phyloP scores from a whole-genome alignment of 1,140 invertebrate species.

The Kradibia gibbosae region DNA sequence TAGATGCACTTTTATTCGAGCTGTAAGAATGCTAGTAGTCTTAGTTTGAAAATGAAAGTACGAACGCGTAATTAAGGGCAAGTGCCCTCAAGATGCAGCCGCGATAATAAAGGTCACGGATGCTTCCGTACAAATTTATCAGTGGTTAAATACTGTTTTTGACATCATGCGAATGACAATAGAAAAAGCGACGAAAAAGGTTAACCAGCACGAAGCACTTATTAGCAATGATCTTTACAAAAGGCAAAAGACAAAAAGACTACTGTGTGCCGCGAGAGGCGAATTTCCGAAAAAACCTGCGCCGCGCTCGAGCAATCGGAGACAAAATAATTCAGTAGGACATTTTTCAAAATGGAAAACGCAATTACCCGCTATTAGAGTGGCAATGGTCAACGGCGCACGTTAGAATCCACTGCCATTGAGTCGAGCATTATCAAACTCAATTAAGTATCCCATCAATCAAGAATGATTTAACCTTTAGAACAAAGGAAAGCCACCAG shows the following conservation, averaged over 20 bases:
- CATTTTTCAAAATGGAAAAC: conserved; percentile 2
- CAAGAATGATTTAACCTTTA: conserved; percentile 14
- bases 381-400: not conserved
- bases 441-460: conserved; percentile 21
- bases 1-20: no score
- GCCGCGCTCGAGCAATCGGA: not conserved
- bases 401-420: not conserved
- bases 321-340: not conserved
- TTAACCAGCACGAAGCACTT: not conserved
- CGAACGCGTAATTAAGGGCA: no score
- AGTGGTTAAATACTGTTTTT: no score
- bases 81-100: no score
- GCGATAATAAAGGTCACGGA: no score
- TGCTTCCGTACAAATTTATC: no score
- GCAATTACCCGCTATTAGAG: not conserved
- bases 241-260: no score
- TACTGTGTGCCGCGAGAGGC: not conserved
- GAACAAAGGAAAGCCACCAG: conserved; percentile 18
- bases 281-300: not conserved
- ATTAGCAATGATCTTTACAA: not conserved
- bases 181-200: not conserved
- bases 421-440: conserved; percentile 19
- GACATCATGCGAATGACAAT: no score
- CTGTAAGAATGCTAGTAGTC: no score
- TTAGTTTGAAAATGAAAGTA: no score